Evolutionary conservation across 2,888 invertebrate genomes (phyloP), one percentile per base, ranked within the genome.

Genomic region (Neocrepidodera transversa): DNA sequence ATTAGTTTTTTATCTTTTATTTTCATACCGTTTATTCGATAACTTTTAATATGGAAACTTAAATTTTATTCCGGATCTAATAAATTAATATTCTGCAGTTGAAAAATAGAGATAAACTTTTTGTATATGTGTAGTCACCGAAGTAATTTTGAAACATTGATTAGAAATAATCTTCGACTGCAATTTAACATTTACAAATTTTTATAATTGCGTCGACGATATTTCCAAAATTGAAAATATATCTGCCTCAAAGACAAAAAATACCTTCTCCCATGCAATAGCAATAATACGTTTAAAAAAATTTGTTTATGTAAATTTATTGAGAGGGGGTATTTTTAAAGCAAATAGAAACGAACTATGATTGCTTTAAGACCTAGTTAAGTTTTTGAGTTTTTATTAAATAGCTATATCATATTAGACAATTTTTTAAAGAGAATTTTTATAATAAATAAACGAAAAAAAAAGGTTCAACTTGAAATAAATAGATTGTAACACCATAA

Each of bases 201-300:
- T 42, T 42, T 42, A 42, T 42, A 20, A 20, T 42, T 42, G 42
- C 42, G 20, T 42, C 42, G 42, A 42, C 18, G 42, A 42, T 42
- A 42, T 42, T n/a, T 23, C 13, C 18, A 42, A 42, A 16, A 42
- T 8, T 18, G 13, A 42, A 16, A 13, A 42, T 32, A 20, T 42
- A 20, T 42, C 42, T 16, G 42, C 42, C 42, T 59, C 13, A 32
- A 17, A n/a, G n/a, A n/a, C n/a, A n/a, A 66, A 65, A 67, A 66
- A 69, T 67, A 68, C 72, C 74, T 75, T 74, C 76, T 53, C 43
- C 11, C 43, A 74, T 75, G 76, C 69, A 70, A 77, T 77, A 77
- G 78, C 78, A 78, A 78, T 78, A 78, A 78, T 73, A 67, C 67
- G 67, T 67, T 67, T 60, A 49, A 65, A 66, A 65, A 60, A 64